Evolutionary conservation across 1,140 invertebrate genomes (phyloP).

Genomic region (Dinoponera quadriceps): DNA sequence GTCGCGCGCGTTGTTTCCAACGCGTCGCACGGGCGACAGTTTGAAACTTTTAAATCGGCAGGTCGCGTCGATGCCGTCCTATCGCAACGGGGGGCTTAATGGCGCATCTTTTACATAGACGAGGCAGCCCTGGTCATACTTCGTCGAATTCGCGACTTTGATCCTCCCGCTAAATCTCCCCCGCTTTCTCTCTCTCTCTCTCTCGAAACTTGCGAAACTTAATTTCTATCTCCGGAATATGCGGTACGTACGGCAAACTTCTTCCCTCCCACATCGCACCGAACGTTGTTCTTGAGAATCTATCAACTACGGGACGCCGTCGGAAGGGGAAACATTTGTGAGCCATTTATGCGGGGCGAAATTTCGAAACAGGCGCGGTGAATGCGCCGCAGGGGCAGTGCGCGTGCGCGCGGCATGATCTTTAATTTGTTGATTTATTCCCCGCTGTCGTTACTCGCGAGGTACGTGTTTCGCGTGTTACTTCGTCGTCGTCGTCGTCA

Average conservation of each 20-base stretch:
- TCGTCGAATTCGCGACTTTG: constrained; percentile 60
- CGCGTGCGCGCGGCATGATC: constrained; percentile 8
- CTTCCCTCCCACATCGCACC: constrained; percentile 15
- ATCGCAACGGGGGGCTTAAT: constrained; percentile 57
- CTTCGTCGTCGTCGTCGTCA: too few relatives aligned
- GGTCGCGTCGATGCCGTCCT: constrained; percentile 45
- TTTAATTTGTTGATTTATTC: constrained; percentile 33
- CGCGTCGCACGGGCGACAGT: constrained; percentile 12
- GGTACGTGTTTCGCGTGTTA: background rate
- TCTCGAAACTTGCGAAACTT: constrained; percentile 63
- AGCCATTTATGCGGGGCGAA: constrained; percentile 36
- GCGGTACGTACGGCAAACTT: constrained; percentile 59
- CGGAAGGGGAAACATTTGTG: constrained; percentile 39
- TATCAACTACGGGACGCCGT: constrained; percentile 40
- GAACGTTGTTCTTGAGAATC: constrained; percentile 40
- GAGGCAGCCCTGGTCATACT: constrained; percentile 36
- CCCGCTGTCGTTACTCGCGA: background rate
- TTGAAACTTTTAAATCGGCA: constrained; percentile 65
- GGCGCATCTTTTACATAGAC: constrained; percentile 60
- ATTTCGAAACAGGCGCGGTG: background rate
- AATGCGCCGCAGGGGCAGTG: background rate
- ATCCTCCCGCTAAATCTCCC: constrained; percentile 53
- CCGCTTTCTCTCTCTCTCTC: constrained; percentile 10
- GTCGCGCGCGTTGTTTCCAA: constrained; percentile 37
- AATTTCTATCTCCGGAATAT: constrained; percentile 65